Evolutionary conservation across 2,888 invertebrate species (phyloP), one percentile per base, ranked within the genome.

Genomic region (Tyria jacobaeae): DNA sequence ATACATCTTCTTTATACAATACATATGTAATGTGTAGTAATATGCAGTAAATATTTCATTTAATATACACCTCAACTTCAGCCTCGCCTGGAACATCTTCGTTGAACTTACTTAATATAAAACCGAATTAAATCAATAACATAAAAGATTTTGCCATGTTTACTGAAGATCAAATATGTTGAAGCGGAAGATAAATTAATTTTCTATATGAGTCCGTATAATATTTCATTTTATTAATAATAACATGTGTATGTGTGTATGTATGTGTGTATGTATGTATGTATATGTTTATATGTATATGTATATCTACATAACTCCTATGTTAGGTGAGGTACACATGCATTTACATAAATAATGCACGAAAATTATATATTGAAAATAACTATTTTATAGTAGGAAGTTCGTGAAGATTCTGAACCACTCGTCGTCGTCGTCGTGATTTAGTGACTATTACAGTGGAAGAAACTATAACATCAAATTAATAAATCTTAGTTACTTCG

Each of bases 161-260:
- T 60, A 60, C 60, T 53, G 53, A 58, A 73, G 70, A 73, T 64
- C 62, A 66, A 67, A 70, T 67, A 72, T 41, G 54, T 31, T 51
- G 50, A 55, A 62, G 57, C 59, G 47, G 53, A 55, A n/a, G 57
- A 64, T 62, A 76, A 75, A 75, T 73, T 73, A 75, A 70, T 73
- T 74, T 72, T 70, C 64, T 64, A 75, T 70, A 63, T 64, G 66
- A 66, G 50, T 56, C 65, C 50, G 24, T n/a, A 69, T 54, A 59
- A 64, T 65, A 60, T 59, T 73, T 52, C 31, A 50, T 21, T 50
- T 64, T 27, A 76, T 73, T 70, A 49, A 66, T 70, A n/a, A n/a
- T n/a, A n/a, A n/a, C n/a, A n/a, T n/a, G n/a, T n/a, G n/a, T n/a
- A n/a, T n/a, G n/a, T n/a, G n/a, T n/a, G n/a, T n/a, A n/a, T n/a